These are phyloP conservation scores for Dissostichus mawsoni DNA, from an alignment of 2,113 vertebrate genomes.

Conservation along the genomic window DNA sequence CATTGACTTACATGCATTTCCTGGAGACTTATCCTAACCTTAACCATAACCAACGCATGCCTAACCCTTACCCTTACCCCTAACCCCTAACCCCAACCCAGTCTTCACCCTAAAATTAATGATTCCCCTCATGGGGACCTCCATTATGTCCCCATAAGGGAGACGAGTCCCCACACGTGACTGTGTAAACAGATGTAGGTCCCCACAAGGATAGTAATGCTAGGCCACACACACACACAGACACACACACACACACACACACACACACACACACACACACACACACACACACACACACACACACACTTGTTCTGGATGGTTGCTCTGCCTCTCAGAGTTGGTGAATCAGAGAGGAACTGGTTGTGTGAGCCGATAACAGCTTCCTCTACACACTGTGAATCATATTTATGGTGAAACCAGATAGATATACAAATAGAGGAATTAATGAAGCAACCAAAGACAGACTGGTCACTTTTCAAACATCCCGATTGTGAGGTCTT, in stretches of 20 bases:
- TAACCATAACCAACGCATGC: too few species aligned
- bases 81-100: too few species aligned
- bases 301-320: constrained; percentile 36
- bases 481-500: background rate
- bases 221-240: background rate
- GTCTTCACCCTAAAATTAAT: too few species aligned
- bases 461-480: too few species aligned
- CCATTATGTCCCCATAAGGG: too few species aligned
- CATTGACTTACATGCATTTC: too few species aligned
- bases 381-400: background rate
- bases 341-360: constrained; percentile 2
- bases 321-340: constrained; percentile 24
- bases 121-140: too few species aligned
- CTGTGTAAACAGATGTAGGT: too few species aligned
- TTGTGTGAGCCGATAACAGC: constrained; percentile 13
- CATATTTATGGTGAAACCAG: background rate
- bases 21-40: too few species aligned
- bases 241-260: constrained; percentile 4
- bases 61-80: too few species aligned
- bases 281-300: constrained; percentile 18
- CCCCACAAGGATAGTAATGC: too few species aligned
- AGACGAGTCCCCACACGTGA: too few species aligned
- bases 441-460: background rate
- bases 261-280: constrained; percentile 35
- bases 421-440: background rate